phyloP scores from a whole-genome alignment of 2,113 vertebrate species.

The Lota lota region DNA sequence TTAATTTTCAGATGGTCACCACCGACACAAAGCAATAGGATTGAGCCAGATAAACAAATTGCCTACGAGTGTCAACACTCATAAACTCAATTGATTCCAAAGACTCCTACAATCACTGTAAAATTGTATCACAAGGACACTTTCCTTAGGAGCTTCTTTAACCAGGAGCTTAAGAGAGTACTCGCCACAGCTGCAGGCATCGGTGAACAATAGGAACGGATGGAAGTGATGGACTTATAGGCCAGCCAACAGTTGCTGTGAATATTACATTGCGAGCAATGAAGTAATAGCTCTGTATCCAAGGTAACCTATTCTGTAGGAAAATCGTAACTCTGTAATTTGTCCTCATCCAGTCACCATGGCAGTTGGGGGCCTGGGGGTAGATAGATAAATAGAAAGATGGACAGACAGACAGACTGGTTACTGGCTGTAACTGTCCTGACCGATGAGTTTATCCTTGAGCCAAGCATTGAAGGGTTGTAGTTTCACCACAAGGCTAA shows the following conservation, averaged over 20 bases:
- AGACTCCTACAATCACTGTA: conserved; percentile 46
- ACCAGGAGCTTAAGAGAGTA: conserved; percentile 36
- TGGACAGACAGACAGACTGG: background rate
- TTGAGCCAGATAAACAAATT: conserved; percentile 27
- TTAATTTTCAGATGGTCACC: conserved; percentile 8
- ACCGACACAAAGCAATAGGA: conserved; percentile 32
- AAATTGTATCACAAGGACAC: conserved; percentile 51
- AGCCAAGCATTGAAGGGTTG: background rate
- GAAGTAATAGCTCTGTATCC: conserved; percentile 66
- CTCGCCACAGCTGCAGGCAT: conserved; percentile 62
- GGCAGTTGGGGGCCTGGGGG: background rate
- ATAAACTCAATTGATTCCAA: conserved; percentile 51
- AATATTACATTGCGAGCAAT: conserved; percentile 63
- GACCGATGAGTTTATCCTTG: background rate
- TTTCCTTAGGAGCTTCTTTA: conserved; percentile 36
- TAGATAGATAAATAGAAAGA: background rate
- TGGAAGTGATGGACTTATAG: conserved; percentile 61
- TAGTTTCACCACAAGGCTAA: conserved; percentile 22
- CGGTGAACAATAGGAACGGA: conserved; percentile 53
- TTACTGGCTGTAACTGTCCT: too few relatives aligned
- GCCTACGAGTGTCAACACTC: conserved; percentile 25
- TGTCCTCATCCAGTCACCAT: conserved; percentile 20
- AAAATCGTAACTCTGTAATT: conserved; percentile 54
- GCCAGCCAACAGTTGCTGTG: conserved; percentile 43
- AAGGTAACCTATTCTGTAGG: conserved; percentile 58